A percentile compares a stretch with the other conserved stretches of the same genome.
phyloP scores from a whole-genome alignment of 2,113 vertebrate genomes.

The Nannobrachium achirus region DNA sequence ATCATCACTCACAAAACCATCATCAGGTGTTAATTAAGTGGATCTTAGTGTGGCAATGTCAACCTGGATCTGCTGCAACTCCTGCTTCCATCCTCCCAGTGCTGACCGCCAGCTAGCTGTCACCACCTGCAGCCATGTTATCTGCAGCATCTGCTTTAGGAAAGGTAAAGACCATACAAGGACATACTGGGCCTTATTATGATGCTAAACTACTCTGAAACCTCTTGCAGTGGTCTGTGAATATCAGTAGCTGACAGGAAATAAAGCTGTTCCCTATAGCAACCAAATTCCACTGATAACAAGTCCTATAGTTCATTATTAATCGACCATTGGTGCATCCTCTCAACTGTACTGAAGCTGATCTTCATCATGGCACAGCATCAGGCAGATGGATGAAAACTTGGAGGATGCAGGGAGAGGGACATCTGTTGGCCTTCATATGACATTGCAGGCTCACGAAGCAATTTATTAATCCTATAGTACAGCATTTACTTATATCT shows the following conservation, averaged over 20 bases:
- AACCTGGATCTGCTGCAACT: constrained; percentile 83
- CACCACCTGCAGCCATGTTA: constrained; percentile 88
- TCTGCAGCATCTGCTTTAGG: constrained; percentile 85
- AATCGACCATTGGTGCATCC: too few relatives aligned
- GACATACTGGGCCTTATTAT: too few relatives aligned
- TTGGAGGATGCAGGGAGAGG: constrained; percentile 32
- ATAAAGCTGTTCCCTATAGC: too few relatives aligned
- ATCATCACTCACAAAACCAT: not conserved
- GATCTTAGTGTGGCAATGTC: constrained; percentile 76
- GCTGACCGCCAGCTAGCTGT: constrained; percentile 76
- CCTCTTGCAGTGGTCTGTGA: too few relatives aligned
- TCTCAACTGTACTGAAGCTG: too few relatives aligned
- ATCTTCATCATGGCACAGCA: not conserved
- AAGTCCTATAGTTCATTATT: too few relatives aligned
- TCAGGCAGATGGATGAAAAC: not conserved
- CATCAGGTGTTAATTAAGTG: too few relatives aligned
- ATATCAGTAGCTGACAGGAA: too few relatives aligned
- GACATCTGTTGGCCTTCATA: constrained; percentile 59
- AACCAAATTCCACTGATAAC: too few relatives aligned
- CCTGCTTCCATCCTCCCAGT: constrained; percentile 80
- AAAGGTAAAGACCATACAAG: constrained; percentile 77
- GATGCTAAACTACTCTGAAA: too few relatives aligned
- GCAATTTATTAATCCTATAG: not conserved
- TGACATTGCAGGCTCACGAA: constrained; percentile 31
- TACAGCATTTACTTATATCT: not conserved